These are phyloP conservation scores for Aleiodes leptofemur DNA, from an alignment of 2,888 invertebrate genomes.

Conservation along the genomic window DNA sequence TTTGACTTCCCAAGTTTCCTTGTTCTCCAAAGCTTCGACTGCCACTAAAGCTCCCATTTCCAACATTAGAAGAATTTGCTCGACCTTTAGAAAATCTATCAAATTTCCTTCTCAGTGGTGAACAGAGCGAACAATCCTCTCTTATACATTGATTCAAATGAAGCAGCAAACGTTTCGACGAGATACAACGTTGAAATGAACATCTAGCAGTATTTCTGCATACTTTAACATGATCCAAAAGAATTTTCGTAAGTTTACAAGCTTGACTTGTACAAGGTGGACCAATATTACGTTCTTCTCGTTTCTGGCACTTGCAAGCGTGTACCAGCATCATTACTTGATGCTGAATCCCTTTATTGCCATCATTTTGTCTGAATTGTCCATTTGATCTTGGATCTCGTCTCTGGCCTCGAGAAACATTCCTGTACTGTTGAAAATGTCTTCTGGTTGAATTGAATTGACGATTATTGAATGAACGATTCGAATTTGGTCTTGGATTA, in stretches of 20 bases:
- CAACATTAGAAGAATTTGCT: too few relatives aligned
- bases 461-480: neutral
- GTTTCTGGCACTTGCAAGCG: neutral
- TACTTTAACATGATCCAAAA: constrained; percentile 1
- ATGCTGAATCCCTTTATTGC: neutral
- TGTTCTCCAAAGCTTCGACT: too few relatives aligned
- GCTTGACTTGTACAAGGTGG: neutral
- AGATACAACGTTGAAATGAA: constrained; percentile 1
- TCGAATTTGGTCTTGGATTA: neutral
- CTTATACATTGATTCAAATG: constrained; percentile 2
- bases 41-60: too few relatives aligned
- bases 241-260: neutral
- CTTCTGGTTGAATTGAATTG: too few relatives aligned
- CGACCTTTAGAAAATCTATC: neutral
- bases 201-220: neutral
- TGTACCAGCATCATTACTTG: constrained; percentile 10
- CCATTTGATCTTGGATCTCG: neutral
- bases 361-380: neutral
- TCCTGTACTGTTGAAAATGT: too few relatives aligned
- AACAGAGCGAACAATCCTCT: neutral
- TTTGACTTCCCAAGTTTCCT: too few relatives aligned
- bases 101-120: neutral
- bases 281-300: neutral
- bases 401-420: too few relatives aligned
- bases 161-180: constrained; percentile 6